phyloP scores from a whole-genome alignment of 1,140 invertebrate species.

The Fopius arisanus region DNA sequence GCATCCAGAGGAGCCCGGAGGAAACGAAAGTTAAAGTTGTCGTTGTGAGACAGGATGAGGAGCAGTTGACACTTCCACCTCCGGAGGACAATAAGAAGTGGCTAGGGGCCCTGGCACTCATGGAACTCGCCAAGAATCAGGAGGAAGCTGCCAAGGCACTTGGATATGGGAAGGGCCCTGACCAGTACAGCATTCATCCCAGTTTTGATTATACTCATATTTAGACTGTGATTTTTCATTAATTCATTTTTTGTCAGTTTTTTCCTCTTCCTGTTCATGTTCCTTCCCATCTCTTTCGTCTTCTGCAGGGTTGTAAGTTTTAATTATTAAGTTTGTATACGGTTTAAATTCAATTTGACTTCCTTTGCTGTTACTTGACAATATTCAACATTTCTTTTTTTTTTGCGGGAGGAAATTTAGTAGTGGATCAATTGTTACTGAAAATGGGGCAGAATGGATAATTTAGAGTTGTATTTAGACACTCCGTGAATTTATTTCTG shows the following conservation, averaged over 20 bases:
- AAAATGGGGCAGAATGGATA: too few relatives aligned
- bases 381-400: background rate
- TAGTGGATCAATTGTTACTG: too few relatives aligned
- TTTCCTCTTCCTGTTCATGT: slow-evolving; percentile 15
- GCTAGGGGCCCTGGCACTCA: slow-evolving; percentile 73
- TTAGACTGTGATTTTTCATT: slow-evolving; percentile 58
- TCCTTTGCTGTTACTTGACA: background rate
- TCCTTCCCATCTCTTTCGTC: background rate
- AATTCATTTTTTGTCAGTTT: slow-evolving; percentile 28
- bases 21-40: slow-evolving; percentile 42
- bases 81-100: slow-evolving; percentile 67
- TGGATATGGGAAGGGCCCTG: slow-evolving; percentile 36
- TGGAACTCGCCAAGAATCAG: slow-evolving; percentile 68
- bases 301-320: slow-evolving; percentile 8
- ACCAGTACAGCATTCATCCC: slow-evolving; percentile 34
- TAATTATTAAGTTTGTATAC: slow-evolving; percentile 10
- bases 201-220: slow-evolving; percentile 51
- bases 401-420: background rate
- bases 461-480: too few relatives aligned
- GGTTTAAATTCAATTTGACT: background rate
- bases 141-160: slow-evolving; percentile 45
- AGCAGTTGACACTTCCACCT: slow-evolving; percentile 40
- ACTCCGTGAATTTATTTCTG: too few relatives aligned
- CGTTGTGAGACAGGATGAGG: slow-evolving; percentile 50
- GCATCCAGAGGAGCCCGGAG: slow-evolving; percentile 6